Base-by-base conservation (phyloP, 2,888 invertebrate genomes). In the Xestoiulus laeticollis region DNA sequence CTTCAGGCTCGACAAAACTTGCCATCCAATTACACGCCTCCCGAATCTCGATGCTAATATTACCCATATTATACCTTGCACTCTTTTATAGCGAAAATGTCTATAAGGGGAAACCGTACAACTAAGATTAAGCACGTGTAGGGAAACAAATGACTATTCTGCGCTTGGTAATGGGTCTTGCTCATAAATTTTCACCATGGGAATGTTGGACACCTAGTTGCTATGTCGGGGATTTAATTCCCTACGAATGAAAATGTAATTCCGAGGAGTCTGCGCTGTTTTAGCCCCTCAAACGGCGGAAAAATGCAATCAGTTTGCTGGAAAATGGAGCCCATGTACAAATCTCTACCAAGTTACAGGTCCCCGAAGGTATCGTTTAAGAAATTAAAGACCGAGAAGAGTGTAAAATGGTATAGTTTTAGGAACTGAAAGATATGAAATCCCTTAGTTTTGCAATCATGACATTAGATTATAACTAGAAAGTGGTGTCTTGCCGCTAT, bases 21-120 rank as follows among this genome's bases (percentile, higher is more conserved):
- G 68, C 68, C 68, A 68, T 68, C 68, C 68, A 68, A 68, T 68
- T 68, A 68, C 68, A 68, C 68, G 68, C 68, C 68, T 68, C 26
- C 68, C 26, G 68, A 68, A 68, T 68, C 68, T 68, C 68, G 68
- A 68, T 68, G 68, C 68, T 68, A 68, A 68, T 68, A 68, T 68
- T 68, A 5, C 10, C 68, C 68, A 68, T 26, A 68, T 68, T 26
- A n/a, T n/a, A 68, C 68, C 68, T 68, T 22, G 68, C 68, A 12
- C 22, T 5, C 26, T 68, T 68, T 68, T 68, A 68, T 68, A 22
- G 68, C 68, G 6, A 22, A 26, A 26, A 26, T 68, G 26, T 68
- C 68, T 26, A 22, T 22, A 26, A 68, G 26, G 68, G 68, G 68
- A n/a, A n/a, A 12, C 12, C 68, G 22, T 68, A 12, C 68, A 68